phyloP scores from a whole-genome alignment of 2,888 invertebrate species.

The Aleiodes testaceus region DNA sequence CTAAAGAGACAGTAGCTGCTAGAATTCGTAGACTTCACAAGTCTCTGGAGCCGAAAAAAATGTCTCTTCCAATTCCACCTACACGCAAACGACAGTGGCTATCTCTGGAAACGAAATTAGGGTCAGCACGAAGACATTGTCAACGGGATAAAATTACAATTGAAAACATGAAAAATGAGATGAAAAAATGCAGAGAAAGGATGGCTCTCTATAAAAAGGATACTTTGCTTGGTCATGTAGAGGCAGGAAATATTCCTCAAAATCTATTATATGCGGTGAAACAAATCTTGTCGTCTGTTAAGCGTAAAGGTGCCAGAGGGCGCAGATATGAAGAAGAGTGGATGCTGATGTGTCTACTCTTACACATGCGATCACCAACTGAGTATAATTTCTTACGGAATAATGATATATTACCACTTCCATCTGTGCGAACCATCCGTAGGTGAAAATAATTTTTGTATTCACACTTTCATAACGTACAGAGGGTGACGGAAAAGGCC shows the following conservation, averaged over 20 bases:
- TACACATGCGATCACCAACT: conserved; percentile 35
- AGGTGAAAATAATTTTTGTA: conserved; percentile 15
- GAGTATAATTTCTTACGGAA: conserved; percentile 22
- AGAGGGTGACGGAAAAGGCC: too few species aligned
- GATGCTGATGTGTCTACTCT: conserved; percentile 36
- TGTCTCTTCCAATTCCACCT: neutral
- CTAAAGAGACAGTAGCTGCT: neutral
- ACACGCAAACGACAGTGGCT: too few species aligned
- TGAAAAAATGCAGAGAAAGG: neutral
- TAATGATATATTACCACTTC: conserved; percentile 36
- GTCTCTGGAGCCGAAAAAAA: neutral
- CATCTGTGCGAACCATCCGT: conserved; percentile 25
- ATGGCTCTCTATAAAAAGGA: neutral
- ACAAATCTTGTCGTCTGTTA: conserved; percentile 26
- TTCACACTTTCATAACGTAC: neutral
- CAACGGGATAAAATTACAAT: too few species aligned
- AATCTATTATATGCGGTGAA: neutral
- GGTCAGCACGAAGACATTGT: too few species aligned
- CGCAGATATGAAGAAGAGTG: conserved; percentile 38
- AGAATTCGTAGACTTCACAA: neutral
- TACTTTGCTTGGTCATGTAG: neutral
- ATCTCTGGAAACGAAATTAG: too few species aligned
- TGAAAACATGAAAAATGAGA: too few species aligned
- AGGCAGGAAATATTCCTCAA: neutral
- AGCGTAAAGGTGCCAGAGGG: neutral